phyloP scores from a whole-genome alignment of 2,797 vertebrate species.

The Choloepus didactylus region DNA sequence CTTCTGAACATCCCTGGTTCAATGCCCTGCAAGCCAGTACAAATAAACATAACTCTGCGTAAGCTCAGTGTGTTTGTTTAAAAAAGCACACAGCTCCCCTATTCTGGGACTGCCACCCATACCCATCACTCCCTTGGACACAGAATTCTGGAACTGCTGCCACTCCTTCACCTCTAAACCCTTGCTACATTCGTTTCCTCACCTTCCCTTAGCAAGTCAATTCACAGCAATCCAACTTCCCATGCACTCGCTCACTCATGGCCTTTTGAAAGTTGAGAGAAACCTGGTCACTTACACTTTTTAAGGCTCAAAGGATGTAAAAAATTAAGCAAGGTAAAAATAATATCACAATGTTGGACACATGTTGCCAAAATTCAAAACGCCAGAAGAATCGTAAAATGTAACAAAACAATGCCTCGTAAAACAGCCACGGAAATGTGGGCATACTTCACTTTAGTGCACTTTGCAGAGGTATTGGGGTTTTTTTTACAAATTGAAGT shows the following conservation, averaged over 20 bases:
- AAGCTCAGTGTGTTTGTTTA: not conserved
- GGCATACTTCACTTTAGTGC: too few species aligned
- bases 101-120: not conserved
- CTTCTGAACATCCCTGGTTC: not conserved
- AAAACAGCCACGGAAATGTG: not conserved
- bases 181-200: not conserved
- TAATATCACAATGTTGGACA: too few species aligned
- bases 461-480: too few species aligned
- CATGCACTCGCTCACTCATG: not conserved
- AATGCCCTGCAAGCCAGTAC: not conserved
- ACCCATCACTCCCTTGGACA: not conserved
- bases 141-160: not conserved
- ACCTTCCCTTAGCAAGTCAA: not conserved
- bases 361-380: too few species aligned
- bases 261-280: not conserved
- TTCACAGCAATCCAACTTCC: not conserved
- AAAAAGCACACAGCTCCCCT: slow-evolving; percentile 28
- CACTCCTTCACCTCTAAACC: not conserved
- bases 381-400: not conserved
- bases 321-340: slow-evolving; percentile 53
- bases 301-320: slow-evolving; percentile 37
- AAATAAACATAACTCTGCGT: not conserved
- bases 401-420: slow-evolving; percentile 34
- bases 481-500: too few species aligned
- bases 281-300: not conserved